These are phyloP conservation scores for Nephrocerus scutellatus DNA, from an alignment of 2,888 invertebrate species.

Conservation along the genomic window DNA sequence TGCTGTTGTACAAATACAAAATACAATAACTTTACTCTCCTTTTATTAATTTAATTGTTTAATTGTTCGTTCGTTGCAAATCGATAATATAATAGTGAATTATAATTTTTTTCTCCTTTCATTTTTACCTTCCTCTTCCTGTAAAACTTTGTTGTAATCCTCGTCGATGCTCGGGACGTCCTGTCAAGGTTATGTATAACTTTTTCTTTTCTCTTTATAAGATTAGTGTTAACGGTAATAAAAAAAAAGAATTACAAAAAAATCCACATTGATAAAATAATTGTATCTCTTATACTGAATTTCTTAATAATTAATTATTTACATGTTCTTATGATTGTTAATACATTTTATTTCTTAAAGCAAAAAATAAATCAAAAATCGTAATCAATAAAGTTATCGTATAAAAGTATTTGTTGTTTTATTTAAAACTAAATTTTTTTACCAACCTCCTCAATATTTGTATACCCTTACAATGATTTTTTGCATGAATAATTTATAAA, in stretches of 20 bases:
- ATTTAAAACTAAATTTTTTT: too few species aligned
- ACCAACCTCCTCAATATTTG: too few species aligned
- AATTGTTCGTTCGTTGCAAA: slow-evolving; percentile 20
- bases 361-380: too few species aligned
- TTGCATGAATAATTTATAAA: too few species aligned
- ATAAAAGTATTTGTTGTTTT: too few species aligned
- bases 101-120: slow-evolving; percentile 6
- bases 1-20: too few species aligned
- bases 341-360: too few species aligned
- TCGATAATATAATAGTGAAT: slow-evolving; percentile 16
- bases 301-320: slow-evolving; percentile 14
- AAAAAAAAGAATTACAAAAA: slow-evolving; percentile 8
- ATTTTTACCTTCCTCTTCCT: slow-evolving; percentile 4
- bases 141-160: slow-evolving; percentile 3
- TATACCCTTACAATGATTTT: too few species aligned
- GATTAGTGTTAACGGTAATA: slow-evolving; percentile 14
- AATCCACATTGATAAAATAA: slow-evolving; percentile 11
- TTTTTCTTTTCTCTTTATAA: slow-evolving; percentile 16
- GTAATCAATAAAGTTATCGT: too few species aligned
- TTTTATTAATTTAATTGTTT: too few species aligned
- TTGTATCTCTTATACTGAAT: slow-evolving; percentile 17
- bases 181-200: slow-evolving; percentile 20
- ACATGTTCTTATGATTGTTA: too few species aligned
- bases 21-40: too few species aligned
- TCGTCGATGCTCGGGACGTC: slow-evolving; percentile 18